Evolutionary conservation across 2,888 invertebrate genomes (phyloP).

Genomic region (Seira sanloemensis): DNA sequence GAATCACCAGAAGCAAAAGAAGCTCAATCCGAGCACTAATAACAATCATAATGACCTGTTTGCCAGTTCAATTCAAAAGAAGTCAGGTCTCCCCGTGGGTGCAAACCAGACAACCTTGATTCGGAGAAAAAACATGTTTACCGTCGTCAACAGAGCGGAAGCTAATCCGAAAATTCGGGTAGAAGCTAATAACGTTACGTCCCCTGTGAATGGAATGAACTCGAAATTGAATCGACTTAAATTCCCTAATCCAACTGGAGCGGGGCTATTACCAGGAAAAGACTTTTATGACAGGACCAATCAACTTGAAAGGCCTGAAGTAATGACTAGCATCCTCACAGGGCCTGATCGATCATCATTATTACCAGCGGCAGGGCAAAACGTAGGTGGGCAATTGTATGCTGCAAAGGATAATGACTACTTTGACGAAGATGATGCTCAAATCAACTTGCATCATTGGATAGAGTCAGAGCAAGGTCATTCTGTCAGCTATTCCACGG

Average conservation of each 20-base stretch:
- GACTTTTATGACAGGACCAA: neutral
- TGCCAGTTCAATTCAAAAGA: neutral
- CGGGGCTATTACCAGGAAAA: neutral
- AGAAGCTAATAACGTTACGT: conserved; percentile 29
- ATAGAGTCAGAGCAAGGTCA: conserved; percentile 51
- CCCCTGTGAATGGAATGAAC: neutral
- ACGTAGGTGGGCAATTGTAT: neutral
- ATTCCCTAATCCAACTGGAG: neutral
- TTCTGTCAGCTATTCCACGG: conserved; percentile 35
- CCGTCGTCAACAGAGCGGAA: conserved; percentile 29
- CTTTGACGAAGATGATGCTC: conserved; percentile 48
- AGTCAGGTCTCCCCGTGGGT: neutral
- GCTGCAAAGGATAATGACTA: conserved; percentile 31
- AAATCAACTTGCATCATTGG: conserved; percentile 45
- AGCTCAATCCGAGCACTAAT: neutral
- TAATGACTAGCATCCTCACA: conserved; percentile 22
- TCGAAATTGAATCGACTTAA: neutral
- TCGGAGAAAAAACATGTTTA: conserved; percentile 40
- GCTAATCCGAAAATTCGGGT: conserved; percentile 26
- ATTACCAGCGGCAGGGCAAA: neutral
- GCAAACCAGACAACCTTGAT: conserved; percentile 17
- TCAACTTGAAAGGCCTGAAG: conserved; percentile 26
- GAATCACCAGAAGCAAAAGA: neutral
- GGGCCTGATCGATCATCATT: conserved; percentile 28
- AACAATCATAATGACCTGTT: neutral